These are phyloP conservation scores for Philopedon plagiatum DNA, from an alignment of 2,888 invertebrate species.

Conservation along the genomic window DNA sequence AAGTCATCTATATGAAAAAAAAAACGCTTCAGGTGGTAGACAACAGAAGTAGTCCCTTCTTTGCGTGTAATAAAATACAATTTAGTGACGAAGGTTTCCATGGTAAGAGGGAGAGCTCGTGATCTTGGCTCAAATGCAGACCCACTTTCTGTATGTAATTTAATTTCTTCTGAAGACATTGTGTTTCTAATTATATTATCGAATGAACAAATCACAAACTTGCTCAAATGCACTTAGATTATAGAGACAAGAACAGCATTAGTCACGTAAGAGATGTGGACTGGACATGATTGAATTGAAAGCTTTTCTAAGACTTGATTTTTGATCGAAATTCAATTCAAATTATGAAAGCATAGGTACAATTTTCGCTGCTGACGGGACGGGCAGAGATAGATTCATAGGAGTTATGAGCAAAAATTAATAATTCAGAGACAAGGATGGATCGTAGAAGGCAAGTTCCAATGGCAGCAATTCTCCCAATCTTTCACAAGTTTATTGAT, in stretches of 20 bases:
- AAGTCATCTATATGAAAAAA: too few species aligned
- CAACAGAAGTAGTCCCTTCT: too few species aligned
- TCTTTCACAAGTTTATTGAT: conserved; percentile 48
- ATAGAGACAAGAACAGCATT: too few species aligned
- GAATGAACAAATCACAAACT: neutral
- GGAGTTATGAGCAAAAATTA: conserved; percentile 54
- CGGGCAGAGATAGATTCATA: conserved; percentile 53
- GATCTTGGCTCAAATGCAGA: too few species aligned
- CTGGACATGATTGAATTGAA: conserved; percentile 51
- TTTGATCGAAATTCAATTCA: conserved; percentile 51
- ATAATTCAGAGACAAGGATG: conserved; percentile 50
- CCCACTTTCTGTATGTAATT: too few species aligned
- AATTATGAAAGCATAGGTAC: conserved; percentile 51
- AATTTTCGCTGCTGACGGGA: conserved; percentile 55
- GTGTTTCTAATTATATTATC: too few species aligned
- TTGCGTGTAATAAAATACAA: too few species aligned
- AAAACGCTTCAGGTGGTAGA: too few species aligned
- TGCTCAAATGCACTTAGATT: neutral
- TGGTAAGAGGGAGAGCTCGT: too few species aligned
- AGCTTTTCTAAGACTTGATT: conserved; percentile 52
- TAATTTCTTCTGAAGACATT: too few species aligned
- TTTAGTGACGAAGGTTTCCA: too few species aligned
- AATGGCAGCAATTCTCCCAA: conserved; percentile 45
- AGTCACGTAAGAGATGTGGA: conserved; percentile 35
- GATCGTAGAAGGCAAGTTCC: conserved; percentile 44